Evolutionary conservation across 2,113 vertebrate species (phyloP), one percentile per base, ranked within the genome.

Genomic region (Mormyrus lacerda): DNA sequence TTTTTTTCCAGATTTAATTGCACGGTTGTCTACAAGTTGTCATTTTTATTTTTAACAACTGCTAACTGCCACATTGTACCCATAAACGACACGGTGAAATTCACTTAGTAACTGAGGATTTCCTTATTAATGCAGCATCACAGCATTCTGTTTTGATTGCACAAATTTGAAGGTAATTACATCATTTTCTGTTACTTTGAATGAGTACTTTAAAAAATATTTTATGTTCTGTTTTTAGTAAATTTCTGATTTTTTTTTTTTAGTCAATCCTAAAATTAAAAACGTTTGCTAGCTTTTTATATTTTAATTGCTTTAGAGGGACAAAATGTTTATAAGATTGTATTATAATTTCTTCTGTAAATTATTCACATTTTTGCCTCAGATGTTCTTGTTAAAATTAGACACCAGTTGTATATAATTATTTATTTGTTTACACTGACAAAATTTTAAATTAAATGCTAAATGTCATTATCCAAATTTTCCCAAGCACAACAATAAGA

Each of bases 391-490:
- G 90, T 88, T 90, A 94, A 91, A 92, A 96, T 96, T 95, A 96
- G 91, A 94, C 94, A 95, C 95, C 95, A 94, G 96, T 92, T 98
- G 97, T 99, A 98, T 97, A 98, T 98, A 97, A 91, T 96, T 97
- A 98, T 98, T 99, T 98, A 98, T 98, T 97, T 96, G 96, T 97
- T 96, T 94, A 93, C 94, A 91, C n/a, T 93, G 95, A 95, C 94
- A 91, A 55, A 93, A 91, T 92, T 94, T 95, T 94, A 94, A 93
- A 92, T 91, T 92, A 94, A 93, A 47, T 90, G 87, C 83, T 84
- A 86, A 91, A 95, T 94, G 92, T 92, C 94, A 90, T 94, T 91
- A 91, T 92, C 94, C 93, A 87, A 88, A 89, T 95, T 94, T 93
- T 89, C 94, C 88, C 92, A 94, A 91, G 92, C 92, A 90, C 11